These are phyloP conservation scores for Mythimna ferrago DNA, from an alignment of 2,888 invertebrate species.

Conservation along the genomic window DNA sequence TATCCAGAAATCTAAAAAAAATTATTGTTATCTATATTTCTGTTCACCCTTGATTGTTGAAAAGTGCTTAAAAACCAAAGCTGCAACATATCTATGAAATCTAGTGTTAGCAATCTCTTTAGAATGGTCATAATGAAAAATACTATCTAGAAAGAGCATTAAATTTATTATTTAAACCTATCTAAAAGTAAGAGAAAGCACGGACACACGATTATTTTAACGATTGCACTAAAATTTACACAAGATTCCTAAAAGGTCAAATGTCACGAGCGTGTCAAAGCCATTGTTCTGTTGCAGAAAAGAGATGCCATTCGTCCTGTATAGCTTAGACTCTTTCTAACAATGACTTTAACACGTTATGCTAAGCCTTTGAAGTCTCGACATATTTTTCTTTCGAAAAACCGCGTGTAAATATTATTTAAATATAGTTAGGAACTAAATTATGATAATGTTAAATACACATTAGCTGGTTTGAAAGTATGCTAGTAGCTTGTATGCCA, in stretches of 20 bases:
- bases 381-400: not conserved
- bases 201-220: conserved; percentile 33
- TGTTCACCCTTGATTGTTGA: not conserved
- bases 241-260: not conserved
- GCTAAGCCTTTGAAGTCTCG: not conserved
- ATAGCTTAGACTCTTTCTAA: not conserved
- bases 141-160: conserved; percentile 39
- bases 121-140: conserved; percentile 24
- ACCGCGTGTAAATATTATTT: conserved; percentile 4
- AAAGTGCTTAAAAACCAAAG: conserved; percentile 15
- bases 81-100: conserved; percentile 29
- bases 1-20: conserved; percentile 17
- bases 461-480: too few species aligned
- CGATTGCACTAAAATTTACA: conserved; percentile 55
- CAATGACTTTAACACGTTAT: not conserved
- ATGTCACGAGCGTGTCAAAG: not conserved
- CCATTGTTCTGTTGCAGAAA: not conserved
- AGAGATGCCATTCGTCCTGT: not conserved
- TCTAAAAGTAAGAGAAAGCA: conserved; percentile 45
- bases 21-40: conserved; percentile 6
- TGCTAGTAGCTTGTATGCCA: too few species aligned
- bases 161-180: conserved; percentile 52
- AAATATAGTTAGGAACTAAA: conserved; percentile 42
- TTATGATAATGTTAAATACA: conserved; percentile 10
- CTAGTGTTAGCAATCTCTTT: conserved; percentile 41